These are phyloP conservation scores for Drymonia ruficornis DNA, from an alignment of 2,888 invertebrate species.

Conservation along the genomic window DNA sequence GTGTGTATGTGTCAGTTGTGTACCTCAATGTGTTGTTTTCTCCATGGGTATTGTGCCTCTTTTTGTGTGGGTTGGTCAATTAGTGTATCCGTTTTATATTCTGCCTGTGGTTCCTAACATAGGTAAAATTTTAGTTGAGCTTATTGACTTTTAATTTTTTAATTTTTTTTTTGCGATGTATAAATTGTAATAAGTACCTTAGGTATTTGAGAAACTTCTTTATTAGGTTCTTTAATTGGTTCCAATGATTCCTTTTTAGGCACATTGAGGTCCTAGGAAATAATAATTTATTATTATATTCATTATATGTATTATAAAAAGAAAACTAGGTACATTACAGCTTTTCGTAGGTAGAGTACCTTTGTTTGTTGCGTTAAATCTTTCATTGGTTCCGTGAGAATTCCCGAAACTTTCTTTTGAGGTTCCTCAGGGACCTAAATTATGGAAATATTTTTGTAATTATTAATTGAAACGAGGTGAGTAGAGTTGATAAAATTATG, in stretches of 20 bases:
- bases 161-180: not conserved
- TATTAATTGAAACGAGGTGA: no score
- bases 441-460: no score
- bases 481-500: no score
- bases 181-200: conserved; percentile 12
- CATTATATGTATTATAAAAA: no score
- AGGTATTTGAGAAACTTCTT: conserved; percentile 15
- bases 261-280: conserved; percentile 25
- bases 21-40: conserved; percentile 44
- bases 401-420: no score
- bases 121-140: not conserved
- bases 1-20: conserved; percentile 13
- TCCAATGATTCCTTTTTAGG: not conserved
- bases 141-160: not conserved
- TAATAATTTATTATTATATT: no score
- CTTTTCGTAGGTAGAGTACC: no score
- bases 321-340: no score
- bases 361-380: no score
- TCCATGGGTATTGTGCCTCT: conserved; percentile 50
- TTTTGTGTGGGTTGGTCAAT: conserved; percentile 38
- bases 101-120: conserved; percentile 16
- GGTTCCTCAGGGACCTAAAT: no score
- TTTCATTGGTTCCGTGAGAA: no score
- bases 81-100: conserved; percentile 28
- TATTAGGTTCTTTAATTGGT: conserved; percentile 11